Conservation (phyloP, 1,140 invertebrate genomes). For the Mamestra configurata region DNA sequence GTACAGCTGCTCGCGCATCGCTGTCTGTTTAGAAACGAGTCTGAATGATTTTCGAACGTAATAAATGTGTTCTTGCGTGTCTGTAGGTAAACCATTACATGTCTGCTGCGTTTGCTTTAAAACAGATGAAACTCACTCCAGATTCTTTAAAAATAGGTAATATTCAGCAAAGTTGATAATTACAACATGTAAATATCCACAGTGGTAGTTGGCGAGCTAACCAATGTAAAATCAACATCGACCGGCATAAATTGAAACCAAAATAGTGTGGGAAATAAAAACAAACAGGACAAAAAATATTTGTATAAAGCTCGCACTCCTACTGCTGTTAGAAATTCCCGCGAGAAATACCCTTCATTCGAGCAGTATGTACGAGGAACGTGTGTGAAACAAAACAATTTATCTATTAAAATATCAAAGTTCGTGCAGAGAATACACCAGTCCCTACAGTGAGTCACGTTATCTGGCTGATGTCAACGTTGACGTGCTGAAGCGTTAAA, state of each 20-base stretch:
- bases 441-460: background rate
- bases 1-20: background rate
- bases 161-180: constrained; percentile 58
- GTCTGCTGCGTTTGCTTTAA: constrained; percentile 64
- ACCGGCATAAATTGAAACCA: constrained; percentile 42
- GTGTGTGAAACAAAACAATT: constrained; percentile 21
- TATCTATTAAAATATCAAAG: constrained; percentile 19
- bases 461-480: constrained; percentile 17
- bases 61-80: constrained; percentile 67
- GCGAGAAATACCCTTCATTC: constrained; percentile 38
- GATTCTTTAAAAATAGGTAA: constrained; percentile 60
- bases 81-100: constrained; percentile 65
- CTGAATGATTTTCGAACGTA: constrained; percentile 71
- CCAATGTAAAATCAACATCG: constrained; percentile 52
- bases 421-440: constrained; percentile 9
- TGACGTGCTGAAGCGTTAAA: constrained; percentile 42
- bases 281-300: constrained; percentile 48
- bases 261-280: constrained; percentile 41
- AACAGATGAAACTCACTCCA: constrained; percentile 72
- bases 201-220: constrained; percentile 27
- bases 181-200: constrained; percentile 54
- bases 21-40: constrained; percentile 61
- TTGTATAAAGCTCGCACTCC: constrained; percentile 27
- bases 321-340: constrained; percentile 26
- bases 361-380: background rate